Conservation (phyloP, 2,113 vertebrate species). For the Hippocampus guttulatus region DNA sequence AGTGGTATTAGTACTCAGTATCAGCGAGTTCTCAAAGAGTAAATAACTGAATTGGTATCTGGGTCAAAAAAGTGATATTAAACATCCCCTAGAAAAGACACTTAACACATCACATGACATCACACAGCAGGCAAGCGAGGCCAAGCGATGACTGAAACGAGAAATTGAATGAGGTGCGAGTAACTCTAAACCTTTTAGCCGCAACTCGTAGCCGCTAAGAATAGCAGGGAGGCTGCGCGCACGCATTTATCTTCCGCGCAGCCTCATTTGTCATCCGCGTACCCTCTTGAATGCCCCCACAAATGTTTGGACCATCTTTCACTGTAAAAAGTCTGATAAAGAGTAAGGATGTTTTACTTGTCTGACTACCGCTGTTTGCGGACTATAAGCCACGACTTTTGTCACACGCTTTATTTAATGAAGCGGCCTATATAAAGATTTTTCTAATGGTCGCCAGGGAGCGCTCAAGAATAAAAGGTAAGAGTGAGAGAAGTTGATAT, state of each 20-base stretch:
- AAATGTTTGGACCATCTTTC: too few relatives aligned
- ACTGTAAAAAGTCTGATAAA: not conserved
- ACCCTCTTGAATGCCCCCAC: not conserved
- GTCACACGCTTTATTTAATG: too few relatives aligned
- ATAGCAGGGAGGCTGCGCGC: conserved; percentile 57
- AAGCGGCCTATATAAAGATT: too few relatives aligned
- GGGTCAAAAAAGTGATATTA: too few relatives aligned
- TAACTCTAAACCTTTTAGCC: conserved; percentile 66
- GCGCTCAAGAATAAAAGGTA: too few relatives aligned
- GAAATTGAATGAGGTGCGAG: conserved; percentile 42
- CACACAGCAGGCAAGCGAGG: not conserved
- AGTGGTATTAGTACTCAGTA: too few relatives aligned
- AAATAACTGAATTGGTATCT: too few relatives aligned
- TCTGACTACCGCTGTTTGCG: too few relatives aligned
- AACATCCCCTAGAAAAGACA: not conserved
- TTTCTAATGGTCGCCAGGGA: too few relatives aligned
- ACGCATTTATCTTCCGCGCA: conserved; percentile 63
- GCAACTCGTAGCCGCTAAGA: conserved; percentile 55
- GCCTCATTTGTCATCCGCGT: not conserved
- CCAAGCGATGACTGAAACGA: conserved; percentile 18
- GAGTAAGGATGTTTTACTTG: not conserved
- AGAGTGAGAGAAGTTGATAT: too few relatives aligned
- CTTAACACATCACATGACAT: not conserved
- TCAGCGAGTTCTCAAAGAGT: too few relatives aligned
- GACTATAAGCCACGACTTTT: too few relatives aligned